These are phyloP conservation scores for Eupithecia vulgata DNA, from an alignment of 2,888 invertebrate species.

Conservation along the genomic window DNA sequence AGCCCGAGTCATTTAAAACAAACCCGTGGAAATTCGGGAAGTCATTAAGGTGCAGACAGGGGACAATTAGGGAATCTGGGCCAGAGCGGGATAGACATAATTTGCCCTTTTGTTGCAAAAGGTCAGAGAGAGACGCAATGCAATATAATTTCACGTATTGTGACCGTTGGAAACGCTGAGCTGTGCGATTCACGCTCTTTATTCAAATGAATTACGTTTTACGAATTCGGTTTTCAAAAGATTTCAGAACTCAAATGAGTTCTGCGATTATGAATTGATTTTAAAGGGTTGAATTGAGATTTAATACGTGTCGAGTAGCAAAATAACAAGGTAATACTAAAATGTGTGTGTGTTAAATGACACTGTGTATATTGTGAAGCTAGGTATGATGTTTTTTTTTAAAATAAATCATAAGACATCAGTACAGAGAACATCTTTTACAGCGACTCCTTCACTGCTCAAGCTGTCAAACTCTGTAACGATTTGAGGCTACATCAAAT, in stretches of 20 bases:
- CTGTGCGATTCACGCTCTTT: slow-evolving; percentile 18
- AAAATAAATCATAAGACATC: too few relatives aligned
- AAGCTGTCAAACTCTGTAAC: too few relatives aligned
- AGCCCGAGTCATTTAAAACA: slow-evolving; percentile 62
- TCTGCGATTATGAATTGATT: background rate
- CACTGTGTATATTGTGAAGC: too few relatives aligned
- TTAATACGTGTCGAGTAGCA: background rate
- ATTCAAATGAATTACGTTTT: slow-evolving; percentile 6
- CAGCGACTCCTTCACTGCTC: too few relatives aligned
- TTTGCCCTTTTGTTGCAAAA: slow-evolving; percentile 48
- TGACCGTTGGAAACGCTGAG: slow-evolving; percentile 20
- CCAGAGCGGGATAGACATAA: slow-evolving; percentile 56
- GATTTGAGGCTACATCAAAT: too few relatives aligned
- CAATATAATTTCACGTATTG: slow-evolving; percentile 19
- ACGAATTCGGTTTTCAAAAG: slow-evolving; percentile 10
- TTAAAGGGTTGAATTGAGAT: background rate
- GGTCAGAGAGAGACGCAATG: slow-evolving; percentile 36
- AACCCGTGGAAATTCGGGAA: slow-evolving; percentile 73
- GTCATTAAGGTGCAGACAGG: slow-evolving; percentile 72
- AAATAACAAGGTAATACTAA: too few relatives aligned
- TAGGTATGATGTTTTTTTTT: too few relatives aligned
- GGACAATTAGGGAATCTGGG: slow-evolving; percentile 73
- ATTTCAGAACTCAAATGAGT: background rate
- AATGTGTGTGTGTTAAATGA: too few relatives aligned
- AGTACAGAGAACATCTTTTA: too few relatives aligned